Base-by-base conservation (phyloP, 2,797 vertebrate genomes). In the Nannoperca australis region DNA sequence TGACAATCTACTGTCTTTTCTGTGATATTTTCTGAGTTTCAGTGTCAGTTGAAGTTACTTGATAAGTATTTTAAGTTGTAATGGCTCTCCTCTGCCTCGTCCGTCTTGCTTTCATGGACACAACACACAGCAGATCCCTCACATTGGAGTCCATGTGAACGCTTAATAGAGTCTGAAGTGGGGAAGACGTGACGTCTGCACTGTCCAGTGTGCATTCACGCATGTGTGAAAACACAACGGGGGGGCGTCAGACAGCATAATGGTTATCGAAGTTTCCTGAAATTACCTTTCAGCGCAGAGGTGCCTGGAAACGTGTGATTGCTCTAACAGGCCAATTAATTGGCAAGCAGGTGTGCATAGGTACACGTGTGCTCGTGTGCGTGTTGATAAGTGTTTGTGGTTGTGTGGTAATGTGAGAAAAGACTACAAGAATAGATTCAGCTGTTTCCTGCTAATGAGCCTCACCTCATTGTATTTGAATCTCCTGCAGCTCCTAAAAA, bases 101-200 rank as follows among this genome's bases (percentile, higher is more conserved):
- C 53, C 5, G 2, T 50, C 51, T 15, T 54, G 32, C 61, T 65
- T 49, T 45, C 1, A 4, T 42, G 51, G 53, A 68, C 74, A 73
- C 47, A 70, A 67, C 67, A 55, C 62, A 53, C 58, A 34, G 30
- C 24, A 45, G 55, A 9, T 40, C 5, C 32, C 56, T 81, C 66
- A 78, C 62, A 71, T 24, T 74, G 78, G 51, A 65, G 66, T 53
- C 40, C 51, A 76, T 70, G 47, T 70, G 73, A 61, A 74, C 50
- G 22, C 14, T 55, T 45, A 51, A 49, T 32, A 18, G 34, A 55
- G 58, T 55, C 45, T 64, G 73, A 62, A 54, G n/a, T 64, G 56
- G 27, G 67, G 47, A 51, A 34, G 30, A 49, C n/a, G 47, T 27
- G 64, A 22, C 60, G 70, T 55, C 47, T 70, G 65, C 38, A 65